Base-by-base conservation (phyloP, 2,113 vertebrate species). In the Anser cygnoides region DNA sequence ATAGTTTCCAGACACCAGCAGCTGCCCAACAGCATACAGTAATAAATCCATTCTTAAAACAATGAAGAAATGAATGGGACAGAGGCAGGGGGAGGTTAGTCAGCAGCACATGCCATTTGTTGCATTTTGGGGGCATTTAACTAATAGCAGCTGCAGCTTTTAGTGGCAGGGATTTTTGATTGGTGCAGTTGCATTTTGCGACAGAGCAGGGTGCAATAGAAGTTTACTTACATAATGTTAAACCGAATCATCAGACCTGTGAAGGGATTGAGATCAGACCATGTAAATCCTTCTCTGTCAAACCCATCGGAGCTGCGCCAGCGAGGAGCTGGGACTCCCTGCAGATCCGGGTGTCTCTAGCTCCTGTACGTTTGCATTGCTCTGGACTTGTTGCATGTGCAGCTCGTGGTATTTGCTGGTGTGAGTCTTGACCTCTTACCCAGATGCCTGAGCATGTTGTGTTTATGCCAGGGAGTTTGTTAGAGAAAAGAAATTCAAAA, bases 401-500 rank as follows among this genome's bases (percentile, higher is more conserved):
- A 29, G 28, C 11, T 46, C 1, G 6, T 50, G 39, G 31, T 43
- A 3, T 68, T 63, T 31, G 74, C 31, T 37, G 61, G 14, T 25
- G 49, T 1, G 28, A 13, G 65, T 61, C 57, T 13, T 57, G 33
- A 29, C n/a, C 29, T 79, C 49, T 41, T 14, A 66, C 78, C 46
- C 59, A 66, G 76, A n/a, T 0, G 1, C 76, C 77, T 89, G 52
- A 84, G 19, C 0, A 0, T 83, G 57, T 95, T 87, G 39, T 96
- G 0, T 94, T 96, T 87, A 1, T 71, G 25, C 50, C 97, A 99
- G 99, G 97, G 98, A 99, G 52, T 99, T 99, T 97, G 98, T 99
- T 59, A 98, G 98, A 95, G 97, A 98, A 10, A 96, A 98, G 77
- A 99, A 99, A 84, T 99, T 99, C 96, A 99, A 97, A 97, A 99